Conservation (phyloP, 2,888 invertebrate species). For the Ephialtes manifestator region DNA sequence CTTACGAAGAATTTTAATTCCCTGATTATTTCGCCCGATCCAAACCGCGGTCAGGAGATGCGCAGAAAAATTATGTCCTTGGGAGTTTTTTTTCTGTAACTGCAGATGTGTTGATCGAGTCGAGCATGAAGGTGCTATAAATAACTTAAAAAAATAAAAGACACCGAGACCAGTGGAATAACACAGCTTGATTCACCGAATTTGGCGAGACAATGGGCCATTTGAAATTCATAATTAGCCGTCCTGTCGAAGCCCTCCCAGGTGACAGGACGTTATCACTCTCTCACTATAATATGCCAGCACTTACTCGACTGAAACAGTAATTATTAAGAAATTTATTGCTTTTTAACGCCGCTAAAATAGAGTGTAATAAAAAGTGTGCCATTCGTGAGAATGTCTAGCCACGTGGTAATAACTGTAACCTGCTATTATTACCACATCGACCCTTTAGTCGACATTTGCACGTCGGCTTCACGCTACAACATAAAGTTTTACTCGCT, state of each 20-base stretch:
- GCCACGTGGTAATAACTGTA: background rate
- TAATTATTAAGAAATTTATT: conserved; percentile 28
- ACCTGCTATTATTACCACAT: conserved; percentile 38
- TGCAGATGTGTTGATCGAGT: background rate
- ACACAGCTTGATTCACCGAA: conserved; percentile 44
- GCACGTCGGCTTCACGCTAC: conserved; percentile 28
- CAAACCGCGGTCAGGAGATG: background rate
- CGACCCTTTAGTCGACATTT: conserved; percentile 35
- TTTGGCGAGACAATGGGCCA: conserved; percentile 72
- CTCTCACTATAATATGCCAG: background rate
- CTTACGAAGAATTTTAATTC: background rate
- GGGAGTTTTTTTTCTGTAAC: background rate
- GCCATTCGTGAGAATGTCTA: conserved; percentile 17
- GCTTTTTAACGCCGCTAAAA: conserved; percentile 5
- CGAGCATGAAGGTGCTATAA: background rate
- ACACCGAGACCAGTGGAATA: background rate
- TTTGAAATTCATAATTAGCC: conserved; percentile 69
- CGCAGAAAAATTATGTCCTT: background rate
- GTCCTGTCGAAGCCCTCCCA: background rate
- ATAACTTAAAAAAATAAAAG: background rate
- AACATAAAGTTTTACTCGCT: conserved; percentile 22
- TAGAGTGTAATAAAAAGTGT: conserved; percentile 29
- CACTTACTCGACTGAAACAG: background rate
- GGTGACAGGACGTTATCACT: conserved; percentile 3
- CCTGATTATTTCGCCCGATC: background rate